These are phyloP conservation scores for Cebidichthys violaceus DNA, from an alignment of 2,113 vertebrate species.

Conservation along the genomic window DNA sequence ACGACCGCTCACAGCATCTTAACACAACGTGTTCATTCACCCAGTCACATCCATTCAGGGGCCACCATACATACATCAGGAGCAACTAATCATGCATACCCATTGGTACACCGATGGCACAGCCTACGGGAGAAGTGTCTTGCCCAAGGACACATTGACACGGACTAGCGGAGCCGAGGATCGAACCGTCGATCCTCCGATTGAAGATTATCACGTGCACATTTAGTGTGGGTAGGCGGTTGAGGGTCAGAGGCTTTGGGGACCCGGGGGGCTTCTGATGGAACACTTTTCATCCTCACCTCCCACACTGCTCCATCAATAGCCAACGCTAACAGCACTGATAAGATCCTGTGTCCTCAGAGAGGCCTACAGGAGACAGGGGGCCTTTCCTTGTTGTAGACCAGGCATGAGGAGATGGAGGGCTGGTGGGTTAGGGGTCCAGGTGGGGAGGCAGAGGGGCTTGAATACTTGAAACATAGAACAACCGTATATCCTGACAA, in stretches of 20 bases:
- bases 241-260: conserved; percentile 45
- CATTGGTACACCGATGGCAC: too few relatives aligned
- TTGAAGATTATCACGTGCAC: conserved; percentile 30
- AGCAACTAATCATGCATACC: too few relatives aligned
- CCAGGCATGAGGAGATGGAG: not conserved
- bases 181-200: too few relatives aligned
- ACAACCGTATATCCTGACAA: too few relatives aligned
- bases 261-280: conserved; percentile 5
- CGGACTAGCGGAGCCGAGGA: too few relatives aligned
- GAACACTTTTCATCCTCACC: conserved; percentile 23
- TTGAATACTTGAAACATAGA: too few relatives aligned
- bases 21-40: too few relatives aligned
- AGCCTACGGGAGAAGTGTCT: too few relatives aligned
- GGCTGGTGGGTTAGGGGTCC: not conserved
- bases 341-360: not conserved
- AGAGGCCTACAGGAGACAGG: not conserved
- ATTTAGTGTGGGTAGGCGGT: conserved; percentile 36
- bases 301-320: conserved; percentile 9
- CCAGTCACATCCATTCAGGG: too few relatives aligned
- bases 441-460: not conserved
- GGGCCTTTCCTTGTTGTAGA: not conserved
- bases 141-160: too few relatives aligned
- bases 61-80: too few relatives aligned
- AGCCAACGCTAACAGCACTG: not conserved
- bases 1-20: too few relatives aligned